Conservation (phyloP, 2,797 vertebrate genomes). For the Ceryle rudis region DNA sequence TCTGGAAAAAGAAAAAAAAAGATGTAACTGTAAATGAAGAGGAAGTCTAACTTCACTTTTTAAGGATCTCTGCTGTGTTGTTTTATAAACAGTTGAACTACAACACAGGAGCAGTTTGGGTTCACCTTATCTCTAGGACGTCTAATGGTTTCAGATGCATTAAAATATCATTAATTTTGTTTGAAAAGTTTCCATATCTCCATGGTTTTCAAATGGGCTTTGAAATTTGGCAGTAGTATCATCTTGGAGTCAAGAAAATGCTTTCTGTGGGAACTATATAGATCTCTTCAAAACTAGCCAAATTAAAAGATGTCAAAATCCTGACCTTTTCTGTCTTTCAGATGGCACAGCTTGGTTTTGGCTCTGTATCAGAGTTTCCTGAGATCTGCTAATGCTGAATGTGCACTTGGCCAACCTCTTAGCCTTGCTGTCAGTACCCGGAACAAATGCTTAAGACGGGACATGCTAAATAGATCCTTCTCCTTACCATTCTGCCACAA, state of each 20-base stretch:
- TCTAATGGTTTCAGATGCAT: background rate
- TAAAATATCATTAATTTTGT: background rate
- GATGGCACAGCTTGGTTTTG: background rate
- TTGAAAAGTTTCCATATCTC: background rate
- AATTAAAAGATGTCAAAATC: slow-evolving; percentile 1
- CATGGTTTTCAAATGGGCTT: background rate
- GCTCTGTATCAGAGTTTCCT: background rate
- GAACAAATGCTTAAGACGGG: background rate
- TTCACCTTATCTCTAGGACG: background rate
- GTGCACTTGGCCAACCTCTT: background rate
- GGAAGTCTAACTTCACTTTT: background rate
- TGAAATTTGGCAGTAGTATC: background rate
- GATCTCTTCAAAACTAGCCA: background rate
- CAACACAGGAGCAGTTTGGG: background rate
- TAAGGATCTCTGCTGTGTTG: background rate
- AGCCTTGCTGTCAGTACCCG: background rate
- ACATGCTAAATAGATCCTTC: background rate
- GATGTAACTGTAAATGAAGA: background rate
- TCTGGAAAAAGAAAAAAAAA: background rate
- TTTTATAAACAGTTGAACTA: background rate
- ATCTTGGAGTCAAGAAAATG: background rate
- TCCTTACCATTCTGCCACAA: background rate
- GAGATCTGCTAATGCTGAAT: background rate
- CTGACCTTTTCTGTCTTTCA: background rate
- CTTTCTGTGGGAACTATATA: background rate